phyloP scores from a whole-genome alignment of 1,140 invertebrate species.

The Solen grandis region DNA sequence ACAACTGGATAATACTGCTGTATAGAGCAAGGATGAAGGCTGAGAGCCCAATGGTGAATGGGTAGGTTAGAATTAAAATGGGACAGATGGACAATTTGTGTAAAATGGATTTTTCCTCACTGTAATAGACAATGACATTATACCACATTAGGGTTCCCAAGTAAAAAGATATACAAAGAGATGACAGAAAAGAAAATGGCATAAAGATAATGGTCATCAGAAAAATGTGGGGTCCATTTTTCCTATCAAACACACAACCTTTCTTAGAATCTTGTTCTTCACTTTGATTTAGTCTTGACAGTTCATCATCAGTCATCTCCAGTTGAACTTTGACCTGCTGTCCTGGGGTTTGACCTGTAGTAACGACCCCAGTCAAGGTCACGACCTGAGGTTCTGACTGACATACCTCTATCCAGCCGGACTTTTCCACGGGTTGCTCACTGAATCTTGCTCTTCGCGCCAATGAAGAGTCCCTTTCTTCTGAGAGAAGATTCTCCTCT shows the following conservation, averaged over 20 bases:
- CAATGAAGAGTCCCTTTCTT: constrained; percentile 17
- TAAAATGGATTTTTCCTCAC: constrained; percentile 85
- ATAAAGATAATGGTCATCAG: constrained; percentile 86
- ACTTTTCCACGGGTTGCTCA: constrained; percentile 35
- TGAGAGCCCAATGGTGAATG: constrained; percentile 86
- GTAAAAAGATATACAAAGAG: constrained; percentile 87
- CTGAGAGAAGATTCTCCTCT: neutral
- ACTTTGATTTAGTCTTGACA: constrained; percentile 1
- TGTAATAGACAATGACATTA: constrained; percentile 87
- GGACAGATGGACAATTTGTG: constrained; percentile 84
- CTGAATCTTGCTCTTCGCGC: constrained; percentile 21
- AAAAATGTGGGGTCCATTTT: constrained; percentile 85
- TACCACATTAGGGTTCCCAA: constrained; percentile 90
- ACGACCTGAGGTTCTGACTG: constrained; percentile 35
- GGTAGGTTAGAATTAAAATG: constrained; percentile 87
- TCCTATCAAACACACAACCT: neutral
- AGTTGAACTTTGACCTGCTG: constrained; percentile 35
- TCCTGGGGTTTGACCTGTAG: constrained; percentile 17
- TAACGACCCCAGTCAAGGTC: constrained; percentile 35
- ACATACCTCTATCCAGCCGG: constrained; percentile 27
- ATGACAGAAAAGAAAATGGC: constrained; percentile 85
- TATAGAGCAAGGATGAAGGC: constrained; percentile 86
- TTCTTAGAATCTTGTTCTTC: neutral
- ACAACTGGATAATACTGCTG: constrained; percentile 86
- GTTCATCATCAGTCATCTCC: constrained; percentile 33